A percentile compares a stretch with the other conserved stretches of the same genome.
These are phyloP conservation scores for Erebia palarica DNA, from an alignment of 2,888 invertebrate species.

Conservation along the genomic window DNA sequence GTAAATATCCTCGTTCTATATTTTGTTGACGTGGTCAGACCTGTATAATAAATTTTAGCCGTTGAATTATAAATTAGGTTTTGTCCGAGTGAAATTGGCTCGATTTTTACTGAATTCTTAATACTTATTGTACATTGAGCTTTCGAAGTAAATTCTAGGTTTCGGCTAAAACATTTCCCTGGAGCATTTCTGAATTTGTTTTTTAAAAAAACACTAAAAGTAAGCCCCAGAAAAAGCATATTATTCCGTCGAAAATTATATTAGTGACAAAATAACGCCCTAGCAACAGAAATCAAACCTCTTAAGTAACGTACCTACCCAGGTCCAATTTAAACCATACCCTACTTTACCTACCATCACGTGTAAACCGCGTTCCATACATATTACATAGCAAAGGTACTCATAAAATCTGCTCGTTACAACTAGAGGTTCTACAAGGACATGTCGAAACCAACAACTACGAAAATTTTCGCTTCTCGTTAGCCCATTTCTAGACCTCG, in stretches of 20 bases:
- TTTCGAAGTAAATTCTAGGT: no score
- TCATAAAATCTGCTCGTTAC: constrained; percentile 23
- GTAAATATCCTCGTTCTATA: constrained; percentile 25
- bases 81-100: neutral
- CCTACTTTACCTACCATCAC: neutral
- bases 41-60: constrained; percentile 21
- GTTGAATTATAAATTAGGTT: constrained; percentile 12
- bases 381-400: constrained; percentile 9
- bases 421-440: constrained; percentile 19
- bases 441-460: constrained; percentile 15
- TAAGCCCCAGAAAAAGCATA: no score
- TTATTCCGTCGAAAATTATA: no score
- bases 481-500: constrained; percentile 29
- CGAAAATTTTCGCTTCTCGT: constrained; percentile 22
- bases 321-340: constrained; percentile 10
- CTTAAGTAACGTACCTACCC: neutral
- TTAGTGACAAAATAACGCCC: no score
- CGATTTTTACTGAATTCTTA: constrained; percentile 6
- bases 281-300: no score
- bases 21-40: constrained; percentile 25
- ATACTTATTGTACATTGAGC: neutral
- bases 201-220: no score
- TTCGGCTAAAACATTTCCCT: no score
- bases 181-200: no score
- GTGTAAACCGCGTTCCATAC: neutral